phyloP scores from a whole-genome alignment of 2,888 invertebrate genomes.

The Epinotia ramella region DNA sequence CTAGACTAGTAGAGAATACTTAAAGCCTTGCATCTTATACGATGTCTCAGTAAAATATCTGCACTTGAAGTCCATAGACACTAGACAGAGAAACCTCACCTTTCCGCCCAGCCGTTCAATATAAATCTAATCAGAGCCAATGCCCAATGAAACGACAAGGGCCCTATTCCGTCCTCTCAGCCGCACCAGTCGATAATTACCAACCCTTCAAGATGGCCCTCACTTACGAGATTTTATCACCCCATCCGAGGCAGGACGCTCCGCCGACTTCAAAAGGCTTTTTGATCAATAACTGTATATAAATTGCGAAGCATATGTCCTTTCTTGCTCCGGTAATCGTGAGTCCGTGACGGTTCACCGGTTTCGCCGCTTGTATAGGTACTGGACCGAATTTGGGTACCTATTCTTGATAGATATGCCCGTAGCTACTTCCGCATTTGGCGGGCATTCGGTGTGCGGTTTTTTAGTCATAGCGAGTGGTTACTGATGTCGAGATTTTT shows the following conservation, averaged over 20 bases:
- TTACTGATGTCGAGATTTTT: too few species aligned
- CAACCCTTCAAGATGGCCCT: slow-evolving; percentile 63
- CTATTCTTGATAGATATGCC: not conserved
- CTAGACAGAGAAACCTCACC: not conserved
- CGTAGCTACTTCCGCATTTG: too few species aligned
- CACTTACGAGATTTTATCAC: slow-evolving; percentile 78
- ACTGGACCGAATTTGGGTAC: not conserved
- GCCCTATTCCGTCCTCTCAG: slow-evolving; percentile 48
- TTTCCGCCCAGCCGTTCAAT: not conserved
- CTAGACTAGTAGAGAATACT: not conserved
- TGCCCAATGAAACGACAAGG: slow-evolving; percentile 46
- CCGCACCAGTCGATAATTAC: slow-evolving; percentile 61
- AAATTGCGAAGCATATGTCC: slow-evolving; percentile 84
- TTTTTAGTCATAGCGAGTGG: too few species aligned
- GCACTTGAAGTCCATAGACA: not conserved
- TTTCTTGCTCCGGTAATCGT: slow-evolving; percentile 77
- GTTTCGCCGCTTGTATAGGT: slow-evolving; percentile 66
- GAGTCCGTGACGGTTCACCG: slow-evolving; percentile 71
- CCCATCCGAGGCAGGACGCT: slow-evolving; percentile 75
- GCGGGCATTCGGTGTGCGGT: too few species aligned
- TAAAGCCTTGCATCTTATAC: not conserved
- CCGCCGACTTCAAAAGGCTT: slow-evolving; percentile 82
- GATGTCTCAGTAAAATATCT: not conserved
- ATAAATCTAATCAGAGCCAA: slow-evolving; percentile 35
- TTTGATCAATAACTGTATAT: slow-evolving; percentile 86